Evolutionary conservation across 2,888 invertebrate genomes (phyloP), one percentile per base, ranked within the genome.

Genomic region (Muscina levida): DNA sequence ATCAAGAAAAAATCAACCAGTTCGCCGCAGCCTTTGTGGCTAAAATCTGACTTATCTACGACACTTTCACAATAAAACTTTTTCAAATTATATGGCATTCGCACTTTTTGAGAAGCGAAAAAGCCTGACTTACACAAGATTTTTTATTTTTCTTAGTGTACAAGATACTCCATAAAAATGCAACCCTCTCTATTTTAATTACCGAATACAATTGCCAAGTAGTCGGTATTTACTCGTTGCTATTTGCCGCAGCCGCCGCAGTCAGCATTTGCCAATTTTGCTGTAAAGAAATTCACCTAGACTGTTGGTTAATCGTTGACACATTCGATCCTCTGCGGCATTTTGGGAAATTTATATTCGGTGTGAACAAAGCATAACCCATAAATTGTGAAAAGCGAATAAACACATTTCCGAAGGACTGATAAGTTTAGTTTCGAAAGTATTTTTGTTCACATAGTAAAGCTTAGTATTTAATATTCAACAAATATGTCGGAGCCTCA

Each of bases 401-500:
- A 31, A 31, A 31, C 31, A 31, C 31, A 31, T 31, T 31, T 5
- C 8, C 31, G 37, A 57, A 37, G 57, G 31, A 11, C 15, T 37
- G 26, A 10, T 37, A 31, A 78, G 72, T 31, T 62, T n/a, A 31
- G 13, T 53, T 31, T 31, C 4, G 4, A 31, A 31, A 31, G 31
- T 31, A 31, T 31, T 31, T 66, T 62, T 44, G 37, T 67, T 77
- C 74, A 83, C 71, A 44, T 77, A 78, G 67, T 67, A 81, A 74
- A 1, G 42, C 2, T 57, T 22, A 77, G 10, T 48, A 39, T 48
- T 5, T 22, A 37, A 15, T 70, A 59, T 68, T 68, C 15, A 72
- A 42, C 31, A 74, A 85, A 92, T 85, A 97, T 97, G 97, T 96
- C 96, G 94, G 96, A 97, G 93, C 95, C 94, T 94, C 97, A 97